Conservation (phyloP, 2,113 vertebrate genomes). For the Bubalus kerabau region DNA sequence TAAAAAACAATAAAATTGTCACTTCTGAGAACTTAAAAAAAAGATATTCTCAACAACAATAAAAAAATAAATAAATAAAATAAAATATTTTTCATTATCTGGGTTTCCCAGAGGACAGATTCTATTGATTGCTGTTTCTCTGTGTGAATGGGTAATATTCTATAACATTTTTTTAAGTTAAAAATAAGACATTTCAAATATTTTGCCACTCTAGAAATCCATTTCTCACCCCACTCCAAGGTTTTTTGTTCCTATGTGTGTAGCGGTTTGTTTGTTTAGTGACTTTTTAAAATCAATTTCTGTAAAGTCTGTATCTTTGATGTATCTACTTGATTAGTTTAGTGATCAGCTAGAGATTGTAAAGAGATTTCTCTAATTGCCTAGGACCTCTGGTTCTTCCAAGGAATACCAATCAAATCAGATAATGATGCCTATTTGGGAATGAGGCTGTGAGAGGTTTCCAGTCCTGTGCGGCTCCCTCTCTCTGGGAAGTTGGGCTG, state of each 20-base stretch:
- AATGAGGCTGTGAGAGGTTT: too few relatives aligned
- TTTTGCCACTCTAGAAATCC: not conserved
- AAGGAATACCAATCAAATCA: not conserved
- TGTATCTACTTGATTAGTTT: not conserved
- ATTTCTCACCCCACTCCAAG: not conserved
- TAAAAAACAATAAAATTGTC: too few relatives aligned
- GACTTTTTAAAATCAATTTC: not conserved
- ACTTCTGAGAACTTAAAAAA: too few relatives aligned
- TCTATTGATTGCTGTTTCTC: not conserved
- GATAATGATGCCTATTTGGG: not conserved
- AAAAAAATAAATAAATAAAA: too few relatives aligned
- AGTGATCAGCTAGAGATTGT: not conserved
- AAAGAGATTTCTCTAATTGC: not conserved
- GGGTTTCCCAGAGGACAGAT: not conserved
- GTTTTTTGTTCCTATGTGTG: not conserved
- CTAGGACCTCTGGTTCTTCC: not conserved
- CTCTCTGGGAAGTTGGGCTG: not conserved
- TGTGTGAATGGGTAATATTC: not conserved
- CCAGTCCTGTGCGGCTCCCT: too few relatives aligned
- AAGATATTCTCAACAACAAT: too few relatives aligned
- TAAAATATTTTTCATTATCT: not conserved
- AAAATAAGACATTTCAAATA: not conserved
- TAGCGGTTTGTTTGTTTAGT: not conserved
- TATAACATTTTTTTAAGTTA: not conserved
- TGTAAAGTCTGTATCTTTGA: not conserved